phyloP scores from a whole-genome alignment of 2,888 invertebrate genomes.

The Clostera curtula region DNA sequence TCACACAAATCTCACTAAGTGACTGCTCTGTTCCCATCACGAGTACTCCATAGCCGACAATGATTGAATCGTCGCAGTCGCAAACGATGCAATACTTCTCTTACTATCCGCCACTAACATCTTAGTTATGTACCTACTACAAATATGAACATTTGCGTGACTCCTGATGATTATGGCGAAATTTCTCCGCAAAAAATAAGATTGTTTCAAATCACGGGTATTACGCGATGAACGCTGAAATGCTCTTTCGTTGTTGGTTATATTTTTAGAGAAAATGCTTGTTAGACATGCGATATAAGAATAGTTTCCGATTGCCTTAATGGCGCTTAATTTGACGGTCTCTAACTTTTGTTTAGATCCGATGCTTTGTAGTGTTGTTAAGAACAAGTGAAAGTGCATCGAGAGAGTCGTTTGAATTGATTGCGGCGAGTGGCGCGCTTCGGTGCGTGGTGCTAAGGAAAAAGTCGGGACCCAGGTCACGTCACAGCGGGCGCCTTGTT shows the following conservation, averaged over 20 bases:
- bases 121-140: too few species aligned
- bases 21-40: slow-evolving; percentile 27
- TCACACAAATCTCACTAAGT: slow-evolving; percentile 30
- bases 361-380: neutral
- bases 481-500: slow-evolving; percentile 27
- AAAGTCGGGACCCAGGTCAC: slow-evolving; percentile 26
- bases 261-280: slow-evolving; percentile 41
- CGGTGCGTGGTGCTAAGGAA: slow-evolving; percentile 6
- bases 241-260: slow-evolving; percentile 35
- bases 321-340: too few species aligned
- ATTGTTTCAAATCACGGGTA: slow-evolving; percentile 56
- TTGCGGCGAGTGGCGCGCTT: neutral
- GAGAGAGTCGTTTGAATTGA: neutral
- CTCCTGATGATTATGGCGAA: slow-evolving; percentile 44
- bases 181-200: slow-evolving; percentile 57
- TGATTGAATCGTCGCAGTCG: slow-evolving; percentile 19
- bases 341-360: neutral
- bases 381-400: slow-evolving; percentile 22
- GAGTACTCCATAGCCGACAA: slow-evolving; percentile 15
- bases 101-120: neutral
- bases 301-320: slow-evolving; percentile 15
- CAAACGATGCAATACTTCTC: slow-evolving; percentile 2
- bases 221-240: slow-evolving; percentile 47
- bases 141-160: slow-evolving; percentile 46
- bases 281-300: slow-evolving; percentile 44